Conservation (phyloP, 2,113 vertebrate species). For the Scopus umbretta region DNA sequence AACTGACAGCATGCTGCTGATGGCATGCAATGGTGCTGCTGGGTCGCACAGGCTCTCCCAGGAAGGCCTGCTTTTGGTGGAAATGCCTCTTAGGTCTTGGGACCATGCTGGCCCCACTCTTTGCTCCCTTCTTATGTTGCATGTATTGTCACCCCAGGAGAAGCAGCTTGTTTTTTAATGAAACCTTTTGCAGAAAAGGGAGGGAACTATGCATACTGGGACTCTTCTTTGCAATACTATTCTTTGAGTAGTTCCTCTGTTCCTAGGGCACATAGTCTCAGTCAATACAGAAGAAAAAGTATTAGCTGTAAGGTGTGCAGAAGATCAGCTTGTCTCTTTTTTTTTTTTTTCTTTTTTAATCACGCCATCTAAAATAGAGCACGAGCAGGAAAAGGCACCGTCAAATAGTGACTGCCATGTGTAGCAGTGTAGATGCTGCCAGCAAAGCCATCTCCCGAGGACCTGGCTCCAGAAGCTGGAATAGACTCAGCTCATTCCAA, state of each 20-base stretch:
- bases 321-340: neutral
- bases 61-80: neutral
- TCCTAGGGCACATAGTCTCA: neutral
- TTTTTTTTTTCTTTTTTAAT: neutral
- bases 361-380: neutral
- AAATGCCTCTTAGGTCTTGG: neutral
- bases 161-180: neutral
- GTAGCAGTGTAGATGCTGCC: too few relatives aligned
- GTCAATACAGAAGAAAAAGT: neutral
- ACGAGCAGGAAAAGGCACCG: neutral
- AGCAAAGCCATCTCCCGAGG: neutral
- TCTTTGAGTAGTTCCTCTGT: neutral
- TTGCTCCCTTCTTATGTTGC: neutral
- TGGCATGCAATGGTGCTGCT: neutral
- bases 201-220: too few relatives aligned
- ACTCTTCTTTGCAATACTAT: neutral
- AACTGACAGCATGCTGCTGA: neutral
- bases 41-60: neutral
- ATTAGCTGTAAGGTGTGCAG: neutral
- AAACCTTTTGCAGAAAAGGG: neutral
- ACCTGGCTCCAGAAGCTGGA: neutral
- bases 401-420: neutral
- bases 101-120: neutral
- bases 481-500: neutral
- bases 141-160: neutral